These are phyloP conservation scores for Cerastis leucographa DNA, from an alignment of 2,888 invertebrate species.

Conservation along the genomic window DNA sequence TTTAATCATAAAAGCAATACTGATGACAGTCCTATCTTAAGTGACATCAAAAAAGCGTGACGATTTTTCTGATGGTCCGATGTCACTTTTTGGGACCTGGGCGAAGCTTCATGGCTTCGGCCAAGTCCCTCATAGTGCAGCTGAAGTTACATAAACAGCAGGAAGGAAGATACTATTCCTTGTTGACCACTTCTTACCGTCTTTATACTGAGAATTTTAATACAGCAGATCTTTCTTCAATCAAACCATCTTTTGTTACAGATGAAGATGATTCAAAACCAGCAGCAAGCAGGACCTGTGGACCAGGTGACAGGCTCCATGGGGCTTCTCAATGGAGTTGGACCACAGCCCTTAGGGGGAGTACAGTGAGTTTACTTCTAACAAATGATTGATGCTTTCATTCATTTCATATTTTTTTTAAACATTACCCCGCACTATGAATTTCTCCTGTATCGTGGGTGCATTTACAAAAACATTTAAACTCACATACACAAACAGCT, in stretches of 20 bases:
- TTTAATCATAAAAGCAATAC: no score
- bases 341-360: conserved; percentile 78
- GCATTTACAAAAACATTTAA: no score
- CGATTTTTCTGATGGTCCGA: no score
- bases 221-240: neutral
- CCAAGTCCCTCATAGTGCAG: neutral
- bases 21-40: no score
- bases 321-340: conserved; percentile 86
- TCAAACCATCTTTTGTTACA: conserved; percentile 57
- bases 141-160: neutral
- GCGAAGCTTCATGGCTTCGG: neutral
- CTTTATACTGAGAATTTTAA: no score
- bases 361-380: conserved; percentile 84
- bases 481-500: no score
- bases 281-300: conserved; percentile 83
- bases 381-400: neutral
- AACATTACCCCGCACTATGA: no score
- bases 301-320: conserved; percentile 79
- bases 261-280: conserved; percentile 89
- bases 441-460: no score
- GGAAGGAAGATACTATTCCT: neutral
- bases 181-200: neutral
- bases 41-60: no score
- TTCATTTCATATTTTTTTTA: no score
- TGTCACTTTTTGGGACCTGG: no score